phyloP scores from a whole-genome alignment of 2,797 vertebrate species.

The Urosaurus nigricauda region DNA sequence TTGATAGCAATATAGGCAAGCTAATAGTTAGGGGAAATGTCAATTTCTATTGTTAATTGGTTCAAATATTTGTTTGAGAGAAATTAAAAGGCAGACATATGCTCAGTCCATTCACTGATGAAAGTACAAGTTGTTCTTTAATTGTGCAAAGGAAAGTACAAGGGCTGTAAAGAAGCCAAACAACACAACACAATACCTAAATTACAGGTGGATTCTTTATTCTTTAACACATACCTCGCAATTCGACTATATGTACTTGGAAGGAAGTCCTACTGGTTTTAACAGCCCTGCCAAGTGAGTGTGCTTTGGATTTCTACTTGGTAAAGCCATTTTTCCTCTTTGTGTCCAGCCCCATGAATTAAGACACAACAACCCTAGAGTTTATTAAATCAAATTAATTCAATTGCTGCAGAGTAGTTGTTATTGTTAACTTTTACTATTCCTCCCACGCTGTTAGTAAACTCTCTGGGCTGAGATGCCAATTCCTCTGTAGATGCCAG shows the following conservation, averaged over 20 bases:
- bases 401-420: not conserved
- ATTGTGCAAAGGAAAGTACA: not conserved
- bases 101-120: not conserved
- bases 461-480: not conserved
- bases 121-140: not conserved
- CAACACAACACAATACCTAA: not conserved
- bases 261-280: not conserved
- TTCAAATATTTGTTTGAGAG: not conserved
- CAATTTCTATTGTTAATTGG: not conserved
- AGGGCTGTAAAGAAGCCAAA: slow-evolving; percentile 3
- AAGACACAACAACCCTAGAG: not conserved
- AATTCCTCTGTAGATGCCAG: not conserved
- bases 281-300: not conserved
- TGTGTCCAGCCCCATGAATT: not conserved
- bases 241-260: not conserved
- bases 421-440: not conserved
- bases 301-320: not conserved
- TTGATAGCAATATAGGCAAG: slow-evolving; percentile 6
- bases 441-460: not conserved
- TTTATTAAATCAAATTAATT: not conserved
- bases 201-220: not conserved
- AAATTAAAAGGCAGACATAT: slow-evolving; percentile 14
- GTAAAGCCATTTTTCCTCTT: not conserved
- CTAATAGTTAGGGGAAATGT: not conserved
- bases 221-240: not conserved